Evolutionary conservation across 2,888 invertebrate genomes (phyloP), one percentile per base, ranked within the genome.

Genomic region (Chrysotoxum bicinctum): DNA sequence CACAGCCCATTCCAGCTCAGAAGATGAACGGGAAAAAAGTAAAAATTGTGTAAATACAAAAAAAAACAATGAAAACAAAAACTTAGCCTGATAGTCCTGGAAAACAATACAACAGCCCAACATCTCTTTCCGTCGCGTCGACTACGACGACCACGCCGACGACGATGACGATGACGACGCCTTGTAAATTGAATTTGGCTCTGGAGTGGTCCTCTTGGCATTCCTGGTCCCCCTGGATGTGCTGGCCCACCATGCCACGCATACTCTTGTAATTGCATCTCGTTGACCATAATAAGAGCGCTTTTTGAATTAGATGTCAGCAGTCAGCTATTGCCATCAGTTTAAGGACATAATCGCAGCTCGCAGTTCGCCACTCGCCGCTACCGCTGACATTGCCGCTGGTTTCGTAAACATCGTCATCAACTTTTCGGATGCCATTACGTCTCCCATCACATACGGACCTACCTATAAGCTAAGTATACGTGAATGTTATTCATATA

Each of bases 321-420:
- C 48, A 14, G 23, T 32, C 30, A 56, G 23, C 48, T 23, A 56
- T 56, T 48, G 32, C 52, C 56, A 64, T 68, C 76, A 48, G 48
- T 74, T 70, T 62, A 83, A 83, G 78, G 64, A 78, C 64, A 48
- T 83, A 78, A 78, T 83, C 78, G 43, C 43, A 74, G 58, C 58
- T 56, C 21, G 62, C 48, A n/a, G n/a, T n/a, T n/a, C n/a, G n/a
- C n/a, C n/a, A n/a, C 62, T 7, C 35, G 1, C 30, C 26, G 43
- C 37, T 52, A 30, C 26, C 30, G 45, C 45, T 30, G 19, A 45
- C 26, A 30, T n/a, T 19, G 43, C 43, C n/a, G 45, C 32, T 35
- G 64, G 40, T 64, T 83, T 78, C 16, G 83, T 74, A 78, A 83
- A 83, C 73, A 73, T 73, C 77, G 68, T 78, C 83, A 69, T 83